phyloP scores from a whole-genome alignment of 2,888 invertebrate species.

The Mantis religiosa region DNA sequence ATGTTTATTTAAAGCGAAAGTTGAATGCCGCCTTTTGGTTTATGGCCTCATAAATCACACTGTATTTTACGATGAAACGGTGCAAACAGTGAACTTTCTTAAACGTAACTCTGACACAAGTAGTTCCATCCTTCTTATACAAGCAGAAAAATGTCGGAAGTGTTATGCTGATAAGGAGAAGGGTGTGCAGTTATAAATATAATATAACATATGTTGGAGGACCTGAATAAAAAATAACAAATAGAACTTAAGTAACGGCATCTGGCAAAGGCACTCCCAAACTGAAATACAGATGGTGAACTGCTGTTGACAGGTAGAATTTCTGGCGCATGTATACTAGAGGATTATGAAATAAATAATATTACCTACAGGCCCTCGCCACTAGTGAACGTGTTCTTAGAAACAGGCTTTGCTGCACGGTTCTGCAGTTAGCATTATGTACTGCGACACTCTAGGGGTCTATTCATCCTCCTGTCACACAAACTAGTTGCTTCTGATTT shows the following conservation, averaged over 20 bases:
- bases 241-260: no score
- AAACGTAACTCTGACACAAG: no score
- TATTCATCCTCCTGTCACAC: no score
- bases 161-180: no score
- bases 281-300: no score
- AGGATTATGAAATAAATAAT: background rate
- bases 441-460: no score
- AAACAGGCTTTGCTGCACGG: background rate
- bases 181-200: no score
- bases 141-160: no score
- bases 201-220: no score
- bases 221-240: background rate
- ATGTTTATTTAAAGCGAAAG: background rate
- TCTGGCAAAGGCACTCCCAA: background rate
- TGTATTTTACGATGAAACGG: background rate
- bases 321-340: background rate
- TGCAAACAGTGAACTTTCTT: background rate
- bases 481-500: no score
- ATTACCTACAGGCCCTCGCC: background rate
- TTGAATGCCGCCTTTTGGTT: no score
- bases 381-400: background rate
- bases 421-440: background rate
- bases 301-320: background rate
- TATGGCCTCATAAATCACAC: background rate
- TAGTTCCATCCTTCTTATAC: no score